phyloP scores from a whole-genome alignment of 2,888 invertebrate genomes.

The Sinohyriopsis cumingii region DNA sequence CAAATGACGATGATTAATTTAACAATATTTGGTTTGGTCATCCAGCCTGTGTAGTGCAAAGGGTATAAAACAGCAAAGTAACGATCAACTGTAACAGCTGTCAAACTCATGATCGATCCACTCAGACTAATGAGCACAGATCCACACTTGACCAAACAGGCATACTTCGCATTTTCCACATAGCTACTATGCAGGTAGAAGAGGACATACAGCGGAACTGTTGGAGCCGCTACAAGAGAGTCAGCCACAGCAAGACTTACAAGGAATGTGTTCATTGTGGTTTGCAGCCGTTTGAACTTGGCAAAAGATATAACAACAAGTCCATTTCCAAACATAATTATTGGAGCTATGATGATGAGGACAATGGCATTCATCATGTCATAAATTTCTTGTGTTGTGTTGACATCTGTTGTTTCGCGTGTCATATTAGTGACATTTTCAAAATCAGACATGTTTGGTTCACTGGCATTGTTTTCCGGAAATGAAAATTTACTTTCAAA shows the following conservation, averaged over 20 bases:
- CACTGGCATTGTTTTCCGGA: too few relatives aligned
- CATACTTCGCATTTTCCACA: conserved; percentile 17
- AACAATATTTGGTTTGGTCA: conserved; percentile 26
- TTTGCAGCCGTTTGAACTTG: conserved; percentile 35
- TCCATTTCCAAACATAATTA: conserved; percentile 36
- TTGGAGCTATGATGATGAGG: conserved; percentile 13
- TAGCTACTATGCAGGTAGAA: conserved; percentile 22
- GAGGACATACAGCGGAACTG: conserved; percentile 38
- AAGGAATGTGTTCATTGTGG: conserved; percentile 37
- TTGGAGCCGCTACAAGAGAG: conserved; percentile 32
- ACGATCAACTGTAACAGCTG: conserved; percentile 37
- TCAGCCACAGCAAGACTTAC: conserved; percentile 40
- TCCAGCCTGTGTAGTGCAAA: conserved; percentile 25
- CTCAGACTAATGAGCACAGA: conserved; percentile 33
- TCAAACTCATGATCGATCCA: conserved; percentile 37
- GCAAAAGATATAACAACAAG: conserved; percentile 36
- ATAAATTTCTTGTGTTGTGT: too few relatives aligned
- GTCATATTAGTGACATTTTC: too few relatives aligned
- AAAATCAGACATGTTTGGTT: too few relatives aligned
- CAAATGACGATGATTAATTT: conserved; percentile 26
- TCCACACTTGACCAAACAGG: conserved; percentile 36
- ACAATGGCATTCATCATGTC: conserved; percentile 7
- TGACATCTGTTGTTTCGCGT: too few relatives aligned
- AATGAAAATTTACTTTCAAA: too few relatives aligned
- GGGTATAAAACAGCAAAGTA: conserved; percentile 43